Conservation (phyloP, 2,113 vertebrate genomes). For the Esox niger region DNA sequence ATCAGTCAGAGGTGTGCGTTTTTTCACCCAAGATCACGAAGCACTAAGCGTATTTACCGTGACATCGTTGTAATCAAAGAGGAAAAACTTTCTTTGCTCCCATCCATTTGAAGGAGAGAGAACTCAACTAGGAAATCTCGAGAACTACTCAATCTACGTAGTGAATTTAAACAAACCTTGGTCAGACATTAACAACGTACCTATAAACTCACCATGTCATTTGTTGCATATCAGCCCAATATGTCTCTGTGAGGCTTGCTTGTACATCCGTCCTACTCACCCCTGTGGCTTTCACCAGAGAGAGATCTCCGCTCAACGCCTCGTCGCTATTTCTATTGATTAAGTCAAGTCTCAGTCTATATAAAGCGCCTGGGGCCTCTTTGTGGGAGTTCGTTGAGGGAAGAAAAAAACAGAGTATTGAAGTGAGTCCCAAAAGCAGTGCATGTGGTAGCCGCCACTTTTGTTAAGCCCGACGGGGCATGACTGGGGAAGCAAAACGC, state of each 20-base stretch:
- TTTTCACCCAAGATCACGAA: background rate
- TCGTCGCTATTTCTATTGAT: conserved; percentile 32
- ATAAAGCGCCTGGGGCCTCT: conserved; percentile 38
- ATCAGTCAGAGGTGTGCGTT: background rate
- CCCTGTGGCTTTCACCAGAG: background rate
- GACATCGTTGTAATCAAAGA: conserved; percentile 1
- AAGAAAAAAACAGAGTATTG: conserved; percentile 51
- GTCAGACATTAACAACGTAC: no score
- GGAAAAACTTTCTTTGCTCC: background rate
- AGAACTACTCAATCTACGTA: no score
- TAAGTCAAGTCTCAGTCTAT: conserved; percentile 28
- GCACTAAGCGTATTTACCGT: conserved; percentile 11
- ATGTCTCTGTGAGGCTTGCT: no score
- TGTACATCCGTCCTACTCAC: conserved; percentile 4
- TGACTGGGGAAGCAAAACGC: conserved; percentile 62
- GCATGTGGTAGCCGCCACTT: conserved; percentile 65
- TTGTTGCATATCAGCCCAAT: no score
- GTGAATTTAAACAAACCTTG: no score
- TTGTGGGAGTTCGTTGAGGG: conserved; percentile 42
- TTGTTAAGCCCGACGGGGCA: conserved; percentile 63
- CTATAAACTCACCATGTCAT: no score
- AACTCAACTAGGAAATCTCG: background rate
- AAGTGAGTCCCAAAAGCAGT: conserved; percentile 51
- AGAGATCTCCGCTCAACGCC: conserved; percentile 23
- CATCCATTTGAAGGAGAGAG: background rate